Evolutionary conservation across 2,113 vertebrate genomes (phyloP).

Genomic region (Phylloscopus trochiloides): DNA sequence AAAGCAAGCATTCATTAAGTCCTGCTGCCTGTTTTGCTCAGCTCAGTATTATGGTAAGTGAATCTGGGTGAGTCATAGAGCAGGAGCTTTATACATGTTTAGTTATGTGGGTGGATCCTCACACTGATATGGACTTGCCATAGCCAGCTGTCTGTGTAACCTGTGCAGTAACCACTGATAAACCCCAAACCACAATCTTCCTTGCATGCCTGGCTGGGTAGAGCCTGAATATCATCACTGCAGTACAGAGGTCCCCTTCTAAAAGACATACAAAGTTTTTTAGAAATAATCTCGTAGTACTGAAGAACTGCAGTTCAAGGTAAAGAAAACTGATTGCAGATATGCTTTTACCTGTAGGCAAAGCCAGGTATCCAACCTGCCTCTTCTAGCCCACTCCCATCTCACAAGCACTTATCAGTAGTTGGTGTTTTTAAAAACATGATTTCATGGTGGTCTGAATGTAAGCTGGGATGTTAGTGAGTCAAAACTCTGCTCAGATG

Average conservation of each 20-base stretch:
- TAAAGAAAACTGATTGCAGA: neutral
- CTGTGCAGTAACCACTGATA: neutral
- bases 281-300: neutral
- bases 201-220: neutral
- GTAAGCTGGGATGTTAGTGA: neutral
- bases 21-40: constrained; percentile 35
- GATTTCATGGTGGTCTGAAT: neutral
- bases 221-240: neutral
- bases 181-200: neutral
- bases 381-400: neutral
- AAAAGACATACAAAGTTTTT: neutral
- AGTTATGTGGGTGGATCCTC: constrained; percentile 33
- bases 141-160: constrained; percentile 3
- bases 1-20: constrained; percentile 38
- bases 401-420: neutral
- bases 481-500: neutral
- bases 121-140: neutral
- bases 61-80: constrained; percentile 12
- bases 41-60: constrained; percentile 2
- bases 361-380: neutral
- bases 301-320: neutral
- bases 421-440: neutral
- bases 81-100: constrained; percentile 24
- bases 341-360: neutral
- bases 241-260: neutral